phyloP scores from a whole-genome alignment of 92 coral and sea anemone species.

The Virgularia gustaviana region DNA sequence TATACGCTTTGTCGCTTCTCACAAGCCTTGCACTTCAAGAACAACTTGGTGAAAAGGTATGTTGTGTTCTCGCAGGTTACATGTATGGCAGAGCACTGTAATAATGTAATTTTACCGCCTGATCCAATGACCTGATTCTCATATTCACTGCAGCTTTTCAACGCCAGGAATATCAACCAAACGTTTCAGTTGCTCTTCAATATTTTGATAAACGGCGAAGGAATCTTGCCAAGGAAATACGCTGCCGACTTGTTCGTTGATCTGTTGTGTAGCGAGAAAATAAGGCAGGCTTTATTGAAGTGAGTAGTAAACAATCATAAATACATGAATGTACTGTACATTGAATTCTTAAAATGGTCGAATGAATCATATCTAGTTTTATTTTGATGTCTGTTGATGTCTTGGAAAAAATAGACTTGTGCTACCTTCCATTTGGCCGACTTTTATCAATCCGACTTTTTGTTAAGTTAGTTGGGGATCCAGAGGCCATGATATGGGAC shows the following conservation, averaged over 20 bases:
- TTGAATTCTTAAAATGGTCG: not conserved
- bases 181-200: conserved; percentile 93
- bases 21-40: conserved; percentile 92
- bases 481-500: no score
- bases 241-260: conserved; percentile 92
- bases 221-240: conserved; percentile 77
- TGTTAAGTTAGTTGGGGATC: no score
- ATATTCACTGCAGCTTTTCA: conserved; percentile 85
- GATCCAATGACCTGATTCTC: no score
- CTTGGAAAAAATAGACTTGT: no score
- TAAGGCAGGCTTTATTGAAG: conserved; percentile 82
- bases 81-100: no score
- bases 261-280: conserved; percentile 80
- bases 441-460: no score
- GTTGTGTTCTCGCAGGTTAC: not conserved
- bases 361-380: not conserved
- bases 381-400: no score
- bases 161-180: conserved; percentile 87
- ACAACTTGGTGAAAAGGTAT: conserved; percentile 94
- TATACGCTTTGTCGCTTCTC: conserved; percentile 79
- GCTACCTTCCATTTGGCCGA: no score
- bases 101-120: no score
- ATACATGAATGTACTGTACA: not conserved
- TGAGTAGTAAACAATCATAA: conserved; percentile 37
- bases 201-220: conserved; percentile 82